Evolutionary conservation across 2,888 invertebrate species (phyloP), one percentile per base, ranked within the genome.

Genomic region (Hydroisotoma schaefferi): DNA sequence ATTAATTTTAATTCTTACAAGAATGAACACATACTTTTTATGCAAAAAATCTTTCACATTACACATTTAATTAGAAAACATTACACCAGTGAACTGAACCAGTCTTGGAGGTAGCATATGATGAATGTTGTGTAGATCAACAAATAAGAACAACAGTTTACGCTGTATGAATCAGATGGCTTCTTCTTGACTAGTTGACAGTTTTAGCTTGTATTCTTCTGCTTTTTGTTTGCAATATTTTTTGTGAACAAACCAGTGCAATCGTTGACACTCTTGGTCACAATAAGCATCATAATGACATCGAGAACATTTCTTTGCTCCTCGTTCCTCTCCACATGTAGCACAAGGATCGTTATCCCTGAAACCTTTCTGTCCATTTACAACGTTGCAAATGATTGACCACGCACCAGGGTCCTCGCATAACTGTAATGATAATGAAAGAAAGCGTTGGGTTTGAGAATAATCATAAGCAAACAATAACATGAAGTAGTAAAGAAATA

Each of bases 261-360:
- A 80, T 68, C 92, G 85, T 77, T 99, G 98, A 76, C 99, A 99
- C 74, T 89, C 88, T 62, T 90, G 82, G 77, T 93, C 89, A 79
- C 98, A 99, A 76, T 99, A 99, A 76, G 89, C 87, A 54, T 92
- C 92, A 59, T 84, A 83, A 81, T 92, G 94, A 78, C 98, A 99
- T 76, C 90, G 90, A 10, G 94, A 88, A 78, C 98, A 99, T 76
- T 94, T 91, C 76, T 94, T 95, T 6, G 86, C 84, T 0, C 94
- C 91, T 71, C 88, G 87, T 73, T 91, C 89, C 74, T 92, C 90
- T 0, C 90, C 89, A 74, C 94, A 95, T 1, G 92, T 87, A 59
- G 85, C 85, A 76, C 95, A 94, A 53, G 84, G 82, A 15, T 86
- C 74, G 55, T 73, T 74, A 69, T 84, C 83, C 15, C 84, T 82